These are phyloP conservation scores for Phrynocephalus versicolor DNA, from an alignment of 2,113 vertebrate genomes.

Conservation along the genomic window DNA sequence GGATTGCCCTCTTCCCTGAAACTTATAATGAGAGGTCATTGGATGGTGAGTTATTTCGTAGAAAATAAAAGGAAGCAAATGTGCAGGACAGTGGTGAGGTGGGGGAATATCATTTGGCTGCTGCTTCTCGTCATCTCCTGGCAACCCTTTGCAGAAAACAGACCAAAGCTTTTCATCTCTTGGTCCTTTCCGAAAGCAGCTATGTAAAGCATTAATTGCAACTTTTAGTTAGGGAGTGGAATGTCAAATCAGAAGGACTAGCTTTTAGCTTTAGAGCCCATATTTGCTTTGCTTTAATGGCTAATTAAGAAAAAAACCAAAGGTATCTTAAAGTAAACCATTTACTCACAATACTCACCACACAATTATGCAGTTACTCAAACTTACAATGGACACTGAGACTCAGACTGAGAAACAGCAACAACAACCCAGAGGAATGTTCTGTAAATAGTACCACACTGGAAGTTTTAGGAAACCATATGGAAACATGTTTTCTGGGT, in stretches of 20 bases:
- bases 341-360: neutral
- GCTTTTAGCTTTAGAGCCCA: neutral
- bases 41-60: neutral
- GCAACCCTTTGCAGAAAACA: neutral
- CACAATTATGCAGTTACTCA: neutral
- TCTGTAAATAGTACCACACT: neutral
- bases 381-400: no score
- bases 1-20: neutral
- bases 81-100: neutral
- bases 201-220: neutral
- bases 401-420: no score
- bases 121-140: neutral
- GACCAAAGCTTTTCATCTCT: neutral
- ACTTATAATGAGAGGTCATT: neutral
- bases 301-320: neutral
- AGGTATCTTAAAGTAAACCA: neutral
- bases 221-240: neutral
- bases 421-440: neutral
- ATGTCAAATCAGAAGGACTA: no score
- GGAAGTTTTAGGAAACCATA: neutral
- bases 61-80: neutral
- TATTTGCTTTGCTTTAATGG: neutral
- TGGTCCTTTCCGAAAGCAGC: rapidly evolving
- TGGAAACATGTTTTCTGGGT: neutral
- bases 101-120: neutral